Conservation (phyloP, 2,113 vertebrate species). For the Lucifuga dentata region DNA sequence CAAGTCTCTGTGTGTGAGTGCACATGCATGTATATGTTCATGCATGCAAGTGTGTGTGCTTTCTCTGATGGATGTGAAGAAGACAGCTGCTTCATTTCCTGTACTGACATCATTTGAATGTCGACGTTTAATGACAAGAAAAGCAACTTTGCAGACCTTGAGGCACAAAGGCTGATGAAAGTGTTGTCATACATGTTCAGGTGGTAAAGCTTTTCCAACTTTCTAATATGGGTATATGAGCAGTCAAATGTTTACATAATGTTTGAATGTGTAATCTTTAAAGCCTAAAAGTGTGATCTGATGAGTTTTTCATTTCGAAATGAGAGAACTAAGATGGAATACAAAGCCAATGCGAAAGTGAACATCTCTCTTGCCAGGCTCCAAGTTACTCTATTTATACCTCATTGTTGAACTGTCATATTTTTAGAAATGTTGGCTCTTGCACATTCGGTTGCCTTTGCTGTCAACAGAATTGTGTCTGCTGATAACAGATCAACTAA, state of each 20-base stretch:
- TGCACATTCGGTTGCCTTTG: constrained; percentile 41
- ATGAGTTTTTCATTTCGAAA: neutral
- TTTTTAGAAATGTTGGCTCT: constrained; percentile 58
- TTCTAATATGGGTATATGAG: neutral
- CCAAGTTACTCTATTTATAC: constrained; percentile 40
- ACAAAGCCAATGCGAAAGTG: neutral
- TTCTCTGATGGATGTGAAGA: too few relatives aligned
- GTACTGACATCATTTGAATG: neutral
- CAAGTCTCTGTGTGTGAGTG: too few relatives aligned
- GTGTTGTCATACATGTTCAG: too few relatives aligned
- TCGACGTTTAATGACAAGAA: too few relatives aligned
- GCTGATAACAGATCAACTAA: constrained; percentile 49
- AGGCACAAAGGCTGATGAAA: too few relatives aligned
- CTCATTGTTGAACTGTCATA: constrained; percentile 46
- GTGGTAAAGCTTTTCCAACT: neutral
- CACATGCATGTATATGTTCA: too few relatives aligned
- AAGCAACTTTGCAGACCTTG: too few relatives aligned
- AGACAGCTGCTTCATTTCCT: too few relatives aligned
- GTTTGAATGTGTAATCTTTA: neutral
- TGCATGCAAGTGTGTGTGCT: too few relatives aligned
- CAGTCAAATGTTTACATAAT: neutral
- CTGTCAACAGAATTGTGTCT: constrained; percentile 54
- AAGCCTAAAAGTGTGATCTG: neutral
- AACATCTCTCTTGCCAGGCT: neutral
- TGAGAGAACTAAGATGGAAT: neutral